A percentile compares a stretch with the other conserved stretches of the same genome.
Conservation (phyloP, 2,113 vertebrate genomes). For the Prietella phreatophila region DNA sequence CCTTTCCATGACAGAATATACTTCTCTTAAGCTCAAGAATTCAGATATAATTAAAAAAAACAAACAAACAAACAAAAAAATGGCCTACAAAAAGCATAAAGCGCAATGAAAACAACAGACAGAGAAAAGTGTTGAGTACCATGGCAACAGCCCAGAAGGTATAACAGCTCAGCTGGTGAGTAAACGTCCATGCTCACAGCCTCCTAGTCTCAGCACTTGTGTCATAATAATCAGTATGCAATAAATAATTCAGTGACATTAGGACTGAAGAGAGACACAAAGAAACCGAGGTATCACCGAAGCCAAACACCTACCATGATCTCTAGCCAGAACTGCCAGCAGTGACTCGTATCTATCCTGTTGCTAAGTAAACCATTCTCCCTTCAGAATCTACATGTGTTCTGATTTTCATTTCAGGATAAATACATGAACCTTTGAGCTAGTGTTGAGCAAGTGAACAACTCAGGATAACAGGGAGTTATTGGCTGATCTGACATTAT, state of each 20-base stretch:
- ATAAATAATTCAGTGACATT: constrained; percentile 59
- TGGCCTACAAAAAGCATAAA: constrained; percentile 41
- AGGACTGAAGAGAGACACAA: constrained; percentile 33
- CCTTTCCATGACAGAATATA: neutral
- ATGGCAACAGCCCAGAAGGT: constrained; percentile 66
- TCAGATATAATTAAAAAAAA: constrained; percentile 34
- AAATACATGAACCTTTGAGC: constrained; percentile 13
- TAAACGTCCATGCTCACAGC: constrained; percentile 53
- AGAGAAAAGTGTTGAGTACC: constrained; percentile 51
- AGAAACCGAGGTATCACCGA: constrained; percentile 32
- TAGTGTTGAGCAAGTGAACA: neutral
- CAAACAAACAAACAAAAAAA: too few species aligned
- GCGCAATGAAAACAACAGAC: constrained; percentile 58
- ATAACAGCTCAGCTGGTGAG: constrained; percentile 63
- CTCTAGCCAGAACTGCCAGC: constrained; percentile 56
- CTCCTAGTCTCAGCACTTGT: constrained; percentile 45
- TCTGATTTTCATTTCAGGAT: neutral
- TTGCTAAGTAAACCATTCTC: constrained; percentile 25
- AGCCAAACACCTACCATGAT: constrained; percentile 49
- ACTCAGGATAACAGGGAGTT: neutral
- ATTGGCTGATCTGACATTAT: constrained; percentile 57
- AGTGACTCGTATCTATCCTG: constrained; percentile 56
- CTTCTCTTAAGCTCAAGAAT: neutral
- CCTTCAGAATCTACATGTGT: neutral
- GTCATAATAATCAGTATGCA: constrained; percentile 46